A percentile compares a stretch with the other conserved stretches of the same genome.
Evolutionary conservation across 2,888 invertebrate genomes (phyloP).

Genomic region (Glomeris marginata): DNA sequence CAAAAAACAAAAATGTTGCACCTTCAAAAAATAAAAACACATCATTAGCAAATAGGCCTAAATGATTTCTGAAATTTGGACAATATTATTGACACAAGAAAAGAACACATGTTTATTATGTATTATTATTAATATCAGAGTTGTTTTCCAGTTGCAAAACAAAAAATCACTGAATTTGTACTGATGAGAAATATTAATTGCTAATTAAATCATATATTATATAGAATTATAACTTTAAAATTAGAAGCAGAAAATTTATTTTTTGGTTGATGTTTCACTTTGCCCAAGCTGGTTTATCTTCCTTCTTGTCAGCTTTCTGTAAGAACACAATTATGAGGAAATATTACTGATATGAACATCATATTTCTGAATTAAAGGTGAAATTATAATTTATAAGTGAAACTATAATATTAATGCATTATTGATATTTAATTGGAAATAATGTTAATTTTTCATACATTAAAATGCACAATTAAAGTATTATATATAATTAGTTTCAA

Average conservation of each 20-base stretch:
- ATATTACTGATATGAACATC: too few relatives aligned
- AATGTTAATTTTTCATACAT: constrained; percentile 5
- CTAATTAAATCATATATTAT: constrained; percentile 1
- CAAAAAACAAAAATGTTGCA: neutral
- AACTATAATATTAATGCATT: too few relatives aligned
- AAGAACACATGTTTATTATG: neutral
- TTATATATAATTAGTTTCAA: too few relatives aligned
- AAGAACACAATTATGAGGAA: constrained; percentile 1
- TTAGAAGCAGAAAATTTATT: constrained; percentile 4
- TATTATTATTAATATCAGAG: constrained; percentile 2
- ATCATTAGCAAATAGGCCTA: neutral
- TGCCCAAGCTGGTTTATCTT: constrained; percentile 14
- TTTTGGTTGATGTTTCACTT: neutral
- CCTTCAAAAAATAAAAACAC: neutral
- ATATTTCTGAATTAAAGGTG: too few relatives aligned
- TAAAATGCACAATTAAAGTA: neutral
- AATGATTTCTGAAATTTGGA: too few relatives aligned
- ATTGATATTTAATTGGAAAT: neutral
- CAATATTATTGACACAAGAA: too few relatives aligned
- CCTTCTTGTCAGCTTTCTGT: constrained; percentile 12
- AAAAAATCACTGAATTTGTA: neutral
- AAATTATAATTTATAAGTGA: too few relatives aligned
- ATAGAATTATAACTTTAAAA: constrained; percentile 5
- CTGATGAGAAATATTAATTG: neutral
- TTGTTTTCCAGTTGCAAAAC: neutral